Evolutionary conservation across 92 coral and sea anemone genomes (phyloP).

Genomic region (Epizoanthus rinbou): DNA sequence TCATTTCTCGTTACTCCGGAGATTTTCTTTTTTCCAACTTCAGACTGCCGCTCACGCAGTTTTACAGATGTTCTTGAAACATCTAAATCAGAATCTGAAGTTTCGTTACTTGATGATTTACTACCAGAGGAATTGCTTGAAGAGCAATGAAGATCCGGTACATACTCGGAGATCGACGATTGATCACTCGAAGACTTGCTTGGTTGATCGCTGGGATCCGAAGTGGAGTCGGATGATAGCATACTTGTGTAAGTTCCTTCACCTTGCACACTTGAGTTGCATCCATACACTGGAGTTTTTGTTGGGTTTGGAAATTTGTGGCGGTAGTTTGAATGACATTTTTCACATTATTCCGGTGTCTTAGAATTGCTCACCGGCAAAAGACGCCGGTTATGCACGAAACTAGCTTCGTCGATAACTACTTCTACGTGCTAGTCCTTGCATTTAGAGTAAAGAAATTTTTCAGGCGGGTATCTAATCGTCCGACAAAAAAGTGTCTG

Average conservation of each 20-base stretch:
- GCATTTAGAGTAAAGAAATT: too few species aligned
- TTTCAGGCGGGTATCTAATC: too few species aligned
- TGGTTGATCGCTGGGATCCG: constrained; percentile 18
- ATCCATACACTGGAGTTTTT: neutral
- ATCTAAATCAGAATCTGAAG: neutral
- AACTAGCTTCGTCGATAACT: too few species aligned
- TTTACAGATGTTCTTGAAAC: neutral
- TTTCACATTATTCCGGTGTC: neutral
- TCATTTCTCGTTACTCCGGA: neutral
- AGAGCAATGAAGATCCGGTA: neutral
- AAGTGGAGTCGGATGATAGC: neutral
- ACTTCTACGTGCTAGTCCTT: too few species aligned
- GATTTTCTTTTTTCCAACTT: neutral
- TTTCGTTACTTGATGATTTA: neutral
- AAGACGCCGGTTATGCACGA: neutral
- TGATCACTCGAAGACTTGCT: neutral
- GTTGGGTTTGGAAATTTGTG: too few species aligned
- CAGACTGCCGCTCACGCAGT: neutral
- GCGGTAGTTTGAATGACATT: neutral
- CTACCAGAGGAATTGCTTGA: neutral
- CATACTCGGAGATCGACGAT: neutral
- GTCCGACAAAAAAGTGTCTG: neutral
- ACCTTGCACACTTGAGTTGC: neutral
- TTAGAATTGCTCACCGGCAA: neutral
- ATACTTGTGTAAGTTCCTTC: neutral